Evolutionary conservation across 2,888 invertebrate genomes (phyloP), one percentile per base, ranked within the genome.

Genomic region (Scaptomyza parva): DNA sequence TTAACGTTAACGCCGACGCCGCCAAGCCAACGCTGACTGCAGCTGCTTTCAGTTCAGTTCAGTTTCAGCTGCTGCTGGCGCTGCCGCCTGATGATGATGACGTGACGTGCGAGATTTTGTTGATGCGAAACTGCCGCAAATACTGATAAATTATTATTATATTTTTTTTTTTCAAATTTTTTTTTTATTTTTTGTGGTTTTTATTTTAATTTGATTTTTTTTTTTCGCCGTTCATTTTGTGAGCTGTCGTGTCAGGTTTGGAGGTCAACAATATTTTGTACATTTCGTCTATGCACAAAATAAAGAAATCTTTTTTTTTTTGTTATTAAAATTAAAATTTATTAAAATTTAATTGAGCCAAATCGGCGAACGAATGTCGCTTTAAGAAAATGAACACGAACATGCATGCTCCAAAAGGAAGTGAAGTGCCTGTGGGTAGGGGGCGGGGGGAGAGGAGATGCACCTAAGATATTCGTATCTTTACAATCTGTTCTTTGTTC

Each of bases 211-310:
- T 51, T 62, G 44, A 40, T 57, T 55, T 50, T 44, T 54, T 74
- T 47, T 44, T 52, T 75, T 44, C 58, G 61, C 66, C 60, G 55
- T 64, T 77, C 45, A 55, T 63, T 70, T 74, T 67, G 51, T 64
- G 63, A 69, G 84, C 70, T 89, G 78, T 80, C 87, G 87, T 87
- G 87, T 86, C 88, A 88, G 67, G 70, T 67, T 78, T 82, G 75
- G 87, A 86, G 87, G 85, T 86, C 85, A 80, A 63, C 60, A 68
- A 39, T 67, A 59, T 70, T 76, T 83, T 83, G 67, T 85, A 40
- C 66, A 45, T 64, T 72, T 67, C 47, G 63, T 62, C 62, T 70
- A 70, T 63, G 72, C 62, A 51, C 61, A 35, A 59, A 61, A 33
- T 65, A 30, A 62, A 26, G 22, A 61, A 72, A 70, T 82, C 59